Evolutionary conservation across 1,140 invertebrate genomes (phyloP), one percentile per base, ranked within the genome.

Genomic region (Drosophila mauritiana): DNA sequence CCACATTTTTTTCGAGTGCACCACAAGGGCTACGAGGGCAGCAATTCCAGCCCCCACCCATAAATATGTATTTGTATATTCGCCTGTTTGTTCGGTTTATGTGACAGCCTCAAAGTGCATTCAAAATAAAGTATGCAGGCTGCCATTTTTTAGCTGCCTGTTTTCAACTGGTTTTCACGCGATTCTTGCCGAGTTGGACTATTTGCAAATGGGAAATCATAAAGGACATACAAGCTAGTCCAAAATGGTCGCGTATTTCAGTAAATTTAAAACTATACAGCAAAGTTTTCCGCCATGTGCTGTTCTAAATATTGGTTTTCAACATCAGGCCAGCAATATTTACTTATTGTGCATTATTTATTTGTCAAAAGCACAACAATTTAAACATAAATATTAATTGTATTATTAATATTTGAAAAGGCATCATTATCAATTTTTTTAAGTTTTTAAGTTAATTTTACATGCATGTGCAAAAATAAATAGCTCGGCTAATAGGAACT

Each of bases 51-150:
- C 48, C 48, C 31, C 25, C 48, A 34, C 48, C 25, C 48, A 51
- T 34, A 51, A 51, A 51, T 51, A 17, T 51, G 13, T 34, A 51
- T 51, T 51, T 37, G 17, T 39, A 25, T 39, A 48, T 58, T 31
- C 45, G 43, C 56, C 56, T 13, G 56, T 27, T 58, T 27, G 43
- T 48, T 58, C 56, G 43, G 31, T 48, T 37, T 48, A 58, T 58
- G 56, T 58, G 43, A 58, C 43, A 58, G 31, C 13, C n/a, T 48
- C 43, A 48, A 58, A 58, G 56, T 48, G 56, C 56, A 58, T 39
- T 58, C 43, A 34, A 58, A 58, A 58, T 48, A 58, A 58, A 58
- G 31, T 37, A 48, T 48, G 27, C 56, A 58, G 10, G 31, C 34
- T 27, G 13, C 42, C 7, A 0, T 10, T 58, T 36, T 58, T 46